Conservation (phyloP, 2,888 invertebrate species). For the Papilio elwesi region DNA sequence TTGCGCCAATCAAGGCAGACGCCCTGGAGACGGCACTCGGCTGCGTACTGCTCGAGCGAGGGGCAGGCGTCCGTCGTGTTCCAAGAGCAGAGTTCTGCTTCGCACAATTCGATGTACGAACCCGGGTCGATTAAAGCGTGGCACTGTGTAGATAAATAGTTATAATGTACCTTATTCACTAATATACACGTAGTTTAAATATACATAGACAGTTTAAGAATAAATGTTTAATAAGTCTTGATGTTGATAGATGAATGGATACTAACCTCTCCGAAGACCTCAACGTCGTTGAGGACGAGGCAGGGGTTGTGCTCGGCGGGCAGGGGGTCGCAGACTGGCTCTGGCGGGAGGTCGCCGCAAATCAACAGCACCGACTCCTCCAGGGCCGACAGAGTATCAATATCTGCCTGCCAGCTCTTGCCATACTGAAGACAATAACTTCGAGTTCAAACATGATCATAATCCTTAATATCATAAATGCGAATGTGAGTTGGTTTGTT, state of each 20-base stretch:
- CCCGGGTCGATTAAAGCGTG: constrained; percentile 88
- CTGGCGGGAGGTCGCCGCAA: constrained; percentile 72
- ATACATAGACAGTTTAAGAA: too few species aligned
- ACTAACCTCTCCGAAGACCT: constrained; percentile 72
- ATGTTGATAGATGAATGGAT: not conserved
- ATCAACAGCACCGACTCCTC: constrained; percentile 74
- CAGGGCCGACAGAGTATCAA: constrained; percentile 70
- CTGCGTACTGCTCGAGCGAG: constrained; percentile 88
- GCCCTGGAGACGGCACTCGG: constrained; percentile 87
- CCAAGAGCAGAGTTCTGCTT: constrained; percentile 86
- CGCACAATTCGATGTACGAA: constrained; percentile 88
- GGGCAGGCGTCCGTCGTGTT: constrained; percentile 85
- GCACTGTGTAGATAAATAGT: constrained; percentile 77
- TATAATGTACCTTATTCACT: too few species aligned
- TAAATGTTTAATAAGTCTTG: too few species aligned
- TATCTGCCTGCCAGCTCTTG: constrained; percentile 83
- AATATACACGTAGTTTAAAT: too few species aligned
- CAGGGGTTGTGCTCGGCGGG: constrained; percentile 87
- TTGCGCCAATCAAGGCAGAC: constrained; percentile 90
- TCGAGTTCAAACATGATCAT: not conserved
- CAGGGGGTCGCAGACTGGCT: constrained; percentile 78
- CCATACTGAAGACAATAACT: constrained; percentile 66
- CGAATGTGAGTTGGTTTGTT: too few species aligned
- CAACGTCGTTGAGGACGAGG: constrained; percentile 80
- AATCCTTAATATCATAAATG: too few species aligned